Base-by-base conservation (phyloP, 2,888 invertebrate species). In the Dendrolimus houi region DNA sequence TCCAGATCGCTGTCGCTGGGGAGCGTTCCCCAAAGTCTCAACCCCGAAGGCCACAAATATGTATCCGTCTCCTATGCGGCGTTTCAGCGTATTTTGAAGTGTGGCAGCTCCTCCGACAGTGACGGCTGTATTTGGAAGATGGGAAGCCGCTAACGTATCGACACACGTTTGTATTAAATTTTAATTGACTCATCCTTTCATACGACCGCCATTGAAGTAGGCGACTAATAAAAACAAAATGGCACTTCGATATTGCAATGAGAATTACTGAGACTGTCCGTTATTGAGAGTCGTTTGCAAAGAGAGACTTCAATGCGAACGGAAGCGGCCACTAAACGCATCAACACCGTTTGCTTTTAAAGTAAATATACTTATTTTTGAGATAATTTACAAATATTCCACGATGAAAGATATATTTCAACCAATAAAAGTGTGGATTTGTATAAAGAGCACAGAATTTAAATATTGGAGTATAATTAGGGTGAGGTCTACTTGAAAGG, bases 261-360 rank as follows among this genome's bases (percentile, higher is more conserved):
- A 29, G 29, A 29, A 29, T 29, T 29, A 29, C 29, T 29, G 3
- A 29, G 29, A 52, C 55, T 57, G 55, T 52, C 54, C 56, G 54
- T 60, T 64, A 69, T 66, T 55, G 62, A 64, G 60, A 65, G 60
- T 56, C 59, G 60, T 62, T 60, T 65, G 65, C 66, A 69, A 62
- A 67, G 64, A 67, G 64, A 69, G 63, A 70, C 71, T 74, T 70
- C 69, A 73, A 80, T 73, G 71, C 66, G 71, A 80, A 74, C 85
- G 88, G 87, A 88, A 83, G 76, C 67, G 57, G 65, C 60, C 69
- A 70, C 75, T 88, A 85, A 88, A 88, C 64, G 71, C 74, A 77
- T 88, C 87, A 87, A 75, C 88, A 71, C 81, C 68, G 65, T 65
- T 72, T 66, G 81, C 72, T 80, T 74, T 81, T 83, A 85, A 84